Evolutionary conservation across 64 coral and sea anemone species (phyloP).

Genomic region (Montipora efflorescens): DNA sequence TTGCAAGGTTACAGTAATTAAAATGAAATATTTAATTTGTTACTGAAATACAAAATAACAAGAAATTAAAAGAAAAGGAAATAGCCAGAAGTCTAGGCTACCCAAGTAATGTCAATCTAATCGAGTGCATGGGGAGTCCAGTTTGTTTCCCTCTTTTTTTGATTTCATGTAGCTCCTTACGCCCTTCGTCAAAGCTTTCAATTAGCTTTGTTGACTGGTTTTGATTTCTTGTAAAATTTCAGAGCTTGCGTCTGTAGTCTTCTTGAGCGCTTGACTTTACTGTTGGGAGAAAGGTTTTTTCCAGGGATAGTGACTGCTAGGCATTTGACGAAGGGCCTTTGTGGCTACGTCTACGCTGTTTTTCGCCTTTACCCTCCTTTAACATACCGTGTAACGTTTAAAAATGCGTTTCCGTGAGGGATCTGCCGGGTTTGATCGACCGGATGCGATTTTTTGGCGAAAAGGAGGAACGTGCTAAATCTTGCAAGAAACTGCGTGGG

Average conservation of each 20-base stretch:
- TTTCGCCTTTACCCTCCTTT: background rate
- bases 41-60: no score
- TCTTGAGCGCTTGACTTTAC: background rate
- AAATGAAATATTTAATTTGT: no score
- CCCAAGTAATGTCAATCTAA: no score
- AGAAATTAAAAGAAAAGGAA: no score
- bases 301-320: conserved; percentile 25
- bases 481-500: background rate
- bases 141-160: background rate
- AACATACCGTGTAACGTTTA: background rate
- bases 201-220: conserved; percentile 30
- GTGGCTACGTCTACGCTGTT: background rate
- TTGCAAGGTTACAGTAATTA: no score
- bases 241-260: background rate
- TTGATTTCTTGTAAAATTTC: conserved; percentile 23
- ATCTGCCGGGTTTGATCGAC: background rate
- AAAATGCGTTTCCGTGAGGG: background rate
- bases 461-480: background rate
- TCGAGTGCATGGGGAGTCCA: no score
- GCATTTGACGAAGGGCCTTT: background rate
- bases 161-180: conserved; percentile 9
- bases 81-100: no score
- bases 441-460: background rate
- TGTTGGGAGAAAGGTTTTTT: conserved; percentile 21
- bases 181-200: background rate